Evolutionary conservation across 2,797 vertebrate genomes (phyloP).

Genomic region (Melanotaenia maccullochi): DNA sequence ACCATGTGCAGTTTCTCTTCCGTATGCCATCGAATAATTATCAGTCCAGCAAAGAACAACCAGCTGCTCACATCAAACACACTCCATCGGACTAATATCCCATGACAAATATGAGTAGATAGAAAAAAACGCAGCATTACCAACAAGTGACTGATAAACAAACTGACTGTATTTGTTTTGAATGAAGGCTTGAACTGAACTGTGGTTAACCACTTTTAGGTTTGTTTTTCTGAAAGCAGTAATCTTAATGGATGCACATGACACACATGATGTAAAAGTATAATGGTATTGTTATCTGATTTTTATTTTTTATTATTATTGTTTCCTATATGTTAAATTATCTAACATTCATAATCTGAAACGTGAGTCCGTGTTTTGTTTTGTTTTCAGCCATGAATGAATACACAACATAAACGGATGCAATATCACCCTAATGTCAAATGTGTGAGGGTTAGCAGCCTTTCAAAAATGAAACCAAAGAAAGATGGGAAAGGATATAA

Average conservation of each 20-base stretch:
- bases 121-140: conserved; percentile 1
- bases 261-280: too few relatives aligned
- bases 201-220: not conserved
- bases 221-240: conserved; percentile 13
- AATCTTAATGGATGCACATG: not conserved
- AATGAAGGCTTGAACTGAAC: not conserved
- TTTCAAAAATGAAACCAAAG: too few relatives aligned
- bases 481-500: too few relatives aligned
- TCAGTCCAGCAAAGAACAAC: conserved; percentile 53
- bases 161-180: not conserved
- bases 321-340: too few relatives aligned
- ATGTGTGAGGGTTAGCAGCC: too few relatives aligned
- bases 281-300: too few relatives aligned
- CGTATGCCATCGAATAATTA: conserved; percentile 63
- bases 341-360: too few relatives aligned
- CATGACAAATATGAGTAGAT: conserved; percentile 25
- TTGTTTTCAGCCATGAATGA: not conserved
- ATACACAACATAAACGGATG: too few relatives aligned
- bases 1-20: conserved; percentile 39
- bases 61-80: conserved; percentile 63
- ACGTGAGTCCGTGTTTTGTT: not conserved
- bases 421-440: not conserved
- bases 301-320: too few relatives aligned
- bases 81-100: conserved; percentile 61
- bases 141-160: conserved; percentile 13